Evolutionary conservation across 2,888 invertebrate genomes (phyloP), one percentile per base, ranked within the genome.

Genomic region (Cataglyphis albicans): DNA sequence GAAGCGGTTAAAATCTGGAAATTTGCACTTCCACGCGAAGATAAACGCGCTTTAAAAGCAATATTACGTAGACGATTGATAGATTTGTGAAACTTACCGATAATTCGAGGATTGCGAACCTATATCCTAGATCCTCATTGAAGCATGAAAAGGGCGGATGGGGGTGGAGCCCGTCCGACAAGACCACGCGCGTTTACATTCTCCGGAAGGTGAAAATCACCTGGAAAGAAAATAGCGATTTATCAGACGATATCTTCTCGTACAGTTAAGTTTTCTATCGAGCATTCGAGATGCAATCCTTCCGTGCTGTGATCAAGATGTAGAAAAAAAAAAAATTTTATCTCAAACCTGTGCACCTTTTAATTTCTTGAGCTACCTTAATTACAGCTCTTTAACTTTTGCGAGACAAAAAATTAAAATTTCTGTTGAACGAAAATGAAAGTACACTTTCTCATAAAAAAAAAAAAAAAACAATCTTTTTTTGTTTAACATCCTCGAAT

Each of bases 121-220:
- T 32, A 35, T 82, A 68, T 61, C 82, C 63, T 82, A 82, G 68
- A 81, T 70, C 81, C 61, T 82, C 82, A 82, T 83, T 64, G 81
- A 70, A 64, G 70, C 32, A 64, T 41, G 70, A 68, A 67, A 44
- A 61, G 81, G 81, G 41, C 81, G 44, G 82, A 25, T 80, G 82
- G 82, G 82, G 81, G 29, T 80, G 81, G 59, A 18, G 70, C 70
- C 82, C 81, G 70, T 81, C 81, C 82, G 70, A 41, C 68, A 59
- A 83, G 83, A 78, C 78, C 55, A 83, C 76, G 52, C 83, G 52
- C 76, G 59, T 83, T 84, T 83, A 84, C 83, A 83, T 83, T 52
- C 81, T 83, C 55, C 68, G 25, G 15, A 12, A n/a, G 35, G 32
- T 70, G 44, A 64, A 83, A 72, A 83, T 83, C 25, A 83, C 70